Percentiles rank a stretch among this genome's conserved stretches.
Evolutionary conservation across 2,113 vertebrate genomes (phyloP).

Genomic region (Sorex araneus): DNA sequence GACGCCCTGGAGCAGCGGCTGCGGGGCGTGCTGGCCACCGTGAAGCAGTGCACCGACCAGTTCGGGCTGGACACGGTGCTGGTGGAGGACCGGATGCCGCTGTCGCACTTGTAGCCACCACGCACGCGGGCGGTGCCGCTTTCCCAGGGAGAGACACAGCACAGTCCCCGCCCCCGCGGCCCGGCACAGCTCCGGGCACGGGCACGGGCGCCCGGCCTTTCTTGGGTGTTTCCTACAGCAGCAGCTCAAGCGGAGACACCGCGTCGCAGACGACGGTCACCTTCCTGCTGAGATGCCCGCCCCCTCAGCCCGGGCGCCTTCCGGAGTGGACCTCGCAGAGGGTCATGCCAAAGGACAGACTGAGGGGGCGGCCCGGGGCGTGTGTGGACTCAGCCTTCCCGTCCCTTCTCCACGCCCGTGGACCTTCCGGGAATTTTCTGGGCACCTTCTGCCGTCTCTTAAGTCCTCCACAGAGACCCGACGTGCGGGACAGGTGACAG

Average conservation of each 20-base stretch:
- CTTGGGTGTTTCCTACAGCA: constrained; percentile 48
- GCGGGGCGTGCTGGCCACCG: constrained; percentile 92
- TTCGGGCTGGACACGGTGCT: constrained; percentile 95
- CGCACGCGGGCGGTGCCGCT: constrained; percentile 83
- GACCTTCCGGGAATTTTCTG: constrained; percentile 34
- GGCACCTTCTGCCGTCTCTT: constrained; percentile 16
- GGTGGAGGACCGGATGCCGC: constrained; percentile 98
- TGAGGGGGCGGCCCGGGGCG: constrained; percentile 30
- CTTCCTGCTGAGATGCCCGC: constrained; percentile 1
- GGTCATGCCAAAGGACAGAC: constrained; percentile 65
- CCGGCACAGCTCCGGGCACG: constrained; percentile 74
- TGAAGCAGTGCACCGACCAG: constrained; percentile 97
- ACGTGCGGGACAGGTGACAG: constrained; percentile 70
- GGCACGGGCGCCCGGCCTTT: constrained; percentile 49
- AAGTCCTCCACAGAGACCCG: constrained; percentile 49
- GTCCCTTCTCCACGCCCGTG: constrained; percentile 63
- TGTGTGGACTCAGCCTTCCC: background rate
- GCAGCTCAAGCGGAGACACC: constrained; percentile 69
- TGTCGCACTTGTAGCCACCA: constrained; percentile 93
- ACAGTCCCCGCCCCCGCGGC: constrained; percentile 86
- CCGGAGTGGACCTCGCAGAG: constrained; percentile 52
- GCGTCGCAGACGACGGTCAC: background rate
- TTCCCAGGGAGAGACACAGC: constrained; percentile 89
- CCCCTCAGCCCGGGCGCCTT: constrained; percentile 13
- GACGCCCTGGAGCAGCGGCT: constrained; percentile 95